Evolutionary conservation across 2,113 vertebrate genomes (phyloP).

Genomic region (Connochaetes taurinus): DNA sequence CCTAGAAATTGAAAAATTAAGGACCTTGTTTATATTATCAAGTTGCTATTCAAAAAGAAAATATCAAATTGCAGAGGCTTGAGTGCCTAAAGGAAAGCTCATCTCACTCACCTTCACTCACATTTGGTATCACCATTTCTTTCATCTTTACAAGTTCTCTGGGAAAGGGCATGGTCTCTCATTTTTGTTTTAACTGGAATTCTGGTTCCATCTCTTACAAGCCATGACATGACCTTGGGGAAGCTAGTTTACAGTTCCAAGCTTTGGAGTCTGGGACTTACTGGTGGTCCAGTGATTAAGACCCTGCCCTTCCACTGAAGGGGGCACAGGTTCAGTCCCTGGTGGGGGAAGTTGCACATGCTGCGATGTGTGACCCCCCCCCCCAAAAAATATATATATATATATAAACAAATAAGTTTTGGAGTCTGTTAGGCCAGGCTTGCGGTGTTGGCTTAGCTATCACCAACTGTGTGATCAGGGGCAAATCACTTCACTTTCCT

Average conservation of each 20-base stretch:
- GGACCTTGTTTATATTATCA: not conserved
- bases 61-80: not conserved
- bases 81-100: not conserved
- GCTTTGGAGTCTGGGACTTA: not conserved
- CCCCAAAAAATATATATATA: not conserved
- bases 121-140: not conserved
- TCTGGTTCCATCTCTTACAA: not conserved
- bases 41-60: not conserved
- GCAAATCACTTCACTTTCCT: not conserved
- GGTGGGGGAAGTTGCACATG: not conserved
- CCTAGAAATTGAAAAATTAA: not conserved
- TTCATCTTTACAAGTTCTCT: not conserved
- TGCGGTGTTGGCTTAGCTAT: not conserved
- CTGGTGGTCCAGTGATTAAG: not conserved
- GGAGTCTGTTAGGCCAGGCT: not conserved
- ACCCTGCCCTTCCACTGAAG: not conserved
- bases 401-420: not conserved
- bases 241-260: not conserved
- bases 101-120: not conserved
- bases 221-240: not conserved
- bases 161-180: not conserved
- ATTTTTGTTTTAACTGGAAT: not conserved
- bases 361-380: not conserved
- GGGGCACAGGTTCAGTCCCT: not conserved
- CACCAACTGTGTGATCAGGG: not conserved